Percentiles rank a stretch among this genome's conserved stretches.
Evolutionary conservation across 1,140 invertebrate species (phyloP).

Genomic region (Delia radicum): DNA sequence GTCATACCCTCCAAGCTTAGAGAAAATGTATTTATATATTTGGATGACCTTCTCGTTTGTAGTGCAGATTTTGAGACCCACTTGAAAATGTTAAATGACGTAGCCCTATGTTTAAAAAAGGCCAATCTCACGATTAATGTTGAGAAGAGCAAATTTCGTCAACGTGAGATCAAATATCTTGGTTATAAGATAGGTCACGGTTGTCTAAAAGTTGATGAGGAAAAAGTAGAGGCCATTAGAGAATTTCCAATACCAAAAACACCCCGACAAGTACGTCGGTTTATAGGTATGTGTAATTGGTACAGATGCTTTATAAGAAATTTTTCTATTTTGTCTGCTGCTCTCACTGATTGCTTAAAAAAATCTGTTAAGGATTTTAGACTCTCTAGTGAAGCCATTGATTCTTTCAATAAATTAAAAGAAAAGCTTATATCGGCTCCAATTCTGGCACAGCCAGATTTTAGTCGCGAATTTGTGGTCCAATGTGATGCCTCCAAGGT

Average conservation of each 20-base stretch:
- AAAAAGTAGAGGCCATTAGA: neutral
- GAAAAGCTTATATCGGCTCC: neutral
- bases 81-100: too few relatives aligned
- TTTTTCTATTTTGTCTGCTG: neutral
- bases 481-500: too few relatives aligned
- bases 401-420: neutral
- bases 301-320: neutral
- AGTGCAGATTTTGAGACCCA: too few relatives aligned
- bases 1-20: neutral
- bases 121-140: too few relatives aligned
- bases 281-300: neutral
- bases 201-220: neutral
- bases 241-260: neutral
- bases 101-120: too few relatives aligned
- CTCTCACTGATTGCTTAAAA: neutral
- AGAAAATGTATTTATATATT: slow-evolving; percentile 17
- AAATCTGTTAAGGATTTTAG: slow-evolving; percentile 4
- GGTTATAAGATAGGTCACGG: neutral
- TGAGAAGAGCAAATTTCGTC: too few relatives aligned
- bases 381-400: neutral
- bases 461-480: slow-evolving; percentile 26
- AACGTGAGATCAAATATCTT: slow-evolving; percentile 21
- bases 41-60: slow-evolving; percentile 41
- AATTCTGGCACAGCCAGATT: slow-evolving; percentile 24
- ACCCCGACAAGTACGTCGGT: neutral